phyloP scores from a whole-genome alignment of 2,888 invertebrate genomes.

The Phortica okadai region DNA sequence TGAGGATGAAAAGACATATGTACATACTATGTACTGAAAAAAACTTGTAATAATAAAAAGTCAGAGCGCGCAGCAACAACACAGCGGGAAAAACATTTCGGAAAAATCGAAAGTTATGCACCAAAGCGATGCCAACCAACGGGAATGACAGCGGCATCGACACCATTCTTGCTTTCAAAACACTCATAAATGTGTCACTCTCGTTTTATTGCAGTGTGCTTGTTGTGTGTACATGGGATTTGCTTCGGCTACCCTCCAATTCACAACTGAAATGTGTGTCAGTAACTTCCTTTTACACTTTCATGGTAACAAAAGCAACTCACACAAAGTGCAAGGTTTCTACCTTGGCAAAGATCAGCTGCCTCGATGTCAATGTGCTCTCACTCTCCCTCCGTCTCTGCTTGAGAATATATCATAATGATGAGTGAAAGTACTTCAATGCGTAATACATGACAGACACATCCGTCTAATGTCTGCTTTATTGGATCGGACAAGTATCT shows the following conservation, averaged over 20 bases:
- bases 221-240: background rate
- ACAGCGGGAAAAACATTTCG: constrained; percentile 52
- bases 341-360: constrained; percentile 5
- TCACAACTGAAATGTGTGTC: constrained; percentile 64
- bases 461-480: background rate
- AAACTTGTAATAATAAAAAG: background rate
- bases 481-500: background rate
- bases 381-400: background rate
- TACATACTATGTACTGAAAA: constrained; percentile 31
- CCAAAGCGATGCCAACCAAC: background rate
- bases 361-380: background rate
- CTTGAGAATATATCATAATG: background rate
- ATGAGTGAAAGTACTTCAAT: background rate
- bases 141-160: background rate
- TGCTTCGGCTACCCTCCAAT: background rate
- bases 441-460: constrained; percentile 10
- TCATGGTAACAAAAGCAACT: background rate
- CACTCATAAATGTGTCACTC: constrained; percentile 18
- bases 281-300: constrained; percentile 61
- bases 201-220: background rate
- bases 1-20: too few species aligned
- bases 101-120: constrained; percentile 19
- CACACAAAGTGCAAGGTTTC: background rate
- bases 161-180: constrained; percentile 11
- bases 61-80: background rate